Percentiles rank a stretch among this genome's conserved stretches.
Conservation (phyloP, 2,797 vertebrate genomes). For the Hoplostethus atlanticus region DNA sequence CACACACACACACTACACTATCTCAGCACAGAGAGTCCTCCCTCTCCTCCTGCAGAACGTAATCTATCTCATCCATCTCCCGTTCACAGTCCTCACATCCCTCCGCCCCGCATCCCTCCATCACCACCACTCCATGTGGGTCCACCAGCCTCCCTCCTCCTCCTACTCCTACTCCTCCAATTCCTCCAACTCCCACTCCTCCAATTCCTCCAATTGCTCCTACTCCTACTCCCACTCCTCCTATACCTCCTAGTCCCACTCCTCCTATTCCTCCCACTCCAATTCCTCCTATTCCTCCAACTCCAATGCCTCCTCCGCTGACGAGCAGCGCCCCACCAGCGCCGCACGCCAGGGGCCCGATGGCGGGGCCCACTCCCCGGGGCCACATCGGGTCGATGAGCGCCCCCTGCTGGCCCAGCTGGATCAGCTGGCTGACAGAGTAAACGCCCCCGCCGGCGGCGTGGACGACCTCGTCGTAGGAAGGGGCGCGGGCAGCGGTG, state of each 20-base stretch:
- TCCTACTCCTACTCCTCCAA: not conserved
- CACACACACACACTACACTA: not conserved
- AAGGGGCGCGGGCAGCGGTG: conserved; percentile 76
- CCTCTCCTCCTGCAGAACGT: conserved; percentile 67
- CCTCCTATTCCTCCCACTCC: conserved; percentile 8
- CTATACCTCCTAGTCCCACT: conserved; percentile 29
- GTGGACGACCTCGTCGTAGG: conserved; percentile 81
- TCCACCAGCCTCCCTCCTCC: conserved; percentile 53
- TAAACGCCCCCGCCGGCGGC: conserved; percentile 66
- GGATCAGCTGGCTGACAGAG: conserved; percentile 84
- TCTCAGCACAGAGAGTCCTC: conserved; percentile 77
- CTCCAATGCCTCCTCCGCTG: conserved; percentile 67
- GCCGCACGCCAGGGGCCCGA: conserved; percentile 63
- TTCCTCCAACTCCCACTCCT: conserved; percentile 17
- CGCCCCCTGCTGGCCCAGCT: conserved; percentile 76
- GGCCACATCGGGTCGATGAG: conserved; percentile 77
- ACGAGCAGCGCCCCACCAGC: conserved; percentile 60
- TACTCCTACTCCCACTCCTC: not conserved
- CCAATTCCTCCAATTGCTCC: not conserved
- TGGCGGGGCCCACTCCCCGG: conserved; percentile 62
- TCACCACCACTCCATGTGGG: conserved; percentile 68
- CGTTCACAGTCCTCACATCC: conserved; percentile 85
- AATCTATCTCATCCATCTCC: conserved; percentile 82
- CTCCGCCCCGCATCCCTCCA: conserved; percentile 78
- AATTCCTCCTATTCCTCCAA: conserved; percentile 39